Evolutionary conservation across 1,140 invertebrate genomes (phyloP), one percentile per base, ranked within the genome.

Genomic region (Ruditapes philippinarum): DNA sequence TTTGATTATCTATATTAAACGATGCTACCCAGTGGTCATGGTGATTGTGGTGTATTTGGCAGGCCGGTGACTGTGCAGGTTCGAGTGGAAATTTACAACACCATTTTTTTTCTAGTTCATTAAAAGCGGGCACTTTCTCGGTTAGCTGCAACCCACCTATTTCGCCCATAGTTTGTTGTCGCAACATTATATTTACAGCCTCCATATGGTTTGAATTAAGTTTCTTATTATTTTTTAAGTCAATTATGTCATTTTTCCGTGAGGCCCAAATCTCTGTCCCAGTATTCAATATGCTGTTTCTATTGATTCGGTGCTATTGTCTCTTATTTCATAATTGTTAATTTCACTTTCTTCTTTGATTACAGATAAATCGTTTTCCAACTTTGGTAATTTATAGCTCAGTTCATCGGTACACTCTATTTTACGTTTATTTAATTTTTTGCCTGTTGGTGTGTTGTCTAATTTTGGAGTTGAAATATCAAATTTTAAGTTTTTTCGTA

Each of bases 21-120:
- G 76, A 79, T n/a, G 54, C 76, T 3, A 74, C 70, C 70, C 70
- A 74, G 57, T 62, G 57, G 14, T 62, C 57, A 7, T 28, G 25
- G n/a, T 62, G 57, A 5, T 1, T 62, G 57, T 62, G 57, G 28
- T 28, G 25, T 28, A 62, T 62, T 28, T 62, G 22, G 28, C 57
- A 62, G 5, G 57, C 2, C 4, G 22, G 57, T 14, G 57, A 25
- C 19, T 7, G 22, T 4, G 14, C 57, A 1, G 57, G 25, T n/a
- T 62, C 25, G n/a, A 62, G 25, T 4, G 22, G 57, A 1, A 62
- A 1, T 62, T 62, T 62, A 28, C 3, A 28, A 25, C 1, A 7
- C 57, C 57, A 62, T 28, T 14, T 62, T 1, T 62, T 62, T 25
- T 62, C 57, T 28, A 9, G 1, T 3, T 62, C 57, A 62, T 62